Conservation (phyloP, 2,797 vertebrate genomes). For the Danio choprae region DNA sequence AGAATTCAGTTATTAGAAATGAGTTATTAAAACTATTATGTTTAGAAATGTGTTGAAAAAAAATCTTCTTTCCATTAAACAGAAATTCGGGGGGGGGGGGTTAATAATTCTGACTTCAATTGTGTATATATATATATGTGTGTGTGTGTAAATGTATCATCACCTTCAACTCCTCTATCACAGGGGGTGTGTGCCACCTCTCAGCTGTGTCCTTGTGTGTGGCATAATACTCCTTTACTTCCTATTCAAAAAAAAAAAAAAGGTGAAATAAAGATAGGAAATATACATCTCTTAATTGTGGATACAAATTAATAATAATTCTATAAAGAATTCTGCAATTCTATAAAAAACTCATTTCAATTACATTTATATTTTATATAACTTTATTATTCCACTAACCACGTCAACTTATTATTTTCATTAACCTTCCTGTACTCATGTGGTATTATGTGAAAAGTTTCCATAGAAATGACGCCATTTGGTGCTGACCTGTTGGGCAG, state of each 20-base stretch:
- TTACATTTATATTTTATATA: not conserved
- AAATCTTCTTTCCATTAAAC: too few species aligned
- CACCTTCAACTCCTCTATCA: constrained; percentile 90
- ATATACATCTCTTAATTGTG: too few species aligned
- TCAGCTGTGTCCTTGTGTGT: constrained; percentile 75
- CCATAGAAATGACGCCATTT: constrained; percentile 1
- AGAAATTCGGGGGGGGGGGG: too few species aligned
- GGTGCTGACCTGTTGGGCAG: constrained; percentile 86
- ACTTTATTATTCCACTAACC: not conserved
- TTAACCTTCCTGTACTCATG: not conserved
- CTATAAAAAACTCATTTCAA: too few species aligned
- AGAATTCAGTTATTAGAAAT: too few species aligned
- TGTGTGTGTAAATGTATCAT: constrained; percentile 25
- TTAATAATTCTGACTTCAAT: too few species aligned
- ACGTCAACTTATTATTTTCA: not conserved
- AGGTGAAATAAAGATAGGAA: not conserved
- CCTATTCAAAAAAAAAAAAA: constrained; percentile 71
- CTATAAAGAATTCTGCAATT: too few species aligned
- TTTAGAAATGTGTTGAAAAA: too few species aligned
- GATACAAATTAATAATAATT: too few species aligned
- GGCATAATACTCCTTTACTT: constrained; percentile 84
- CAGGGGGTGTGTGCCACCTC: constrained; percentile 84
- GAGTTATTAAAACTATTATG: too few species aligned
- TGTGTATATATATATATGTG: too few species aligned
- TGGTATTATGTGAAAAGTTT: not conserved